Base-by-base conservation (phyloP, 2,888 invertebrate species). In the Geophilus truncorum region DNA sequence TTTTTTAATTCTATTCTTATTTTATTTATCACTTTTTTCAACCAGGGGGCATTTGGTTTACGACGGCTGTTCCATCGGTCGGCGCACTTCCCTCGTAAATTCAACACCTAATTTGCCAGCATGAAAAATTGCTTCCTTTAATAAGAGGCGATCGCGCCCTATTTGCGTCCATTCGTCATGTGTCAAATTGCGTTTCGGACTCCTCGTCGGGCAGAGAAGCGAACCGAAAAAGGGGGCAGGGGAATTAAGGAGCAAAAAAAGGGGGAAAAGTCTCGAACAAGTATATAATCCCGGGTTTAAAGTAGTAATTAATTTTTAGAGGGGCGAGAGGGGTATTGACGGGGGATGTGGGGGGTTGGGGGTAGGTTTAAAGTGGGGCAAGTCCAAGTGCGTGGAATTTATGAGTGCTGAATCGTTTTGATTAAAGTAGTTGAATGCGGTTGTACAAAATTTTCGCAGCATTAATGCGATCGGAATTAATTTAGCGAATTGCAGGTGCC, bases 381-480 rank as follows among this genome's bases (percentile, higher is more conserved):
- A 45, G 45, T 45, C n/a, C 12, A n/a, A 45, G 45, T 45, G 5
- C 18, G 18, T 6, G 0, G 51, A 51, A 51, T 51, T 51, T 51
- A 51, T 9, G 51, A 18, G 10, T 40, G 40, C 40, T n/a, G 57
- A 62, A 62, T 62, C 18, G 57, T 62, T 70, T 70, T 70, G 70
- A 70, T 70, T 70, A 70, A 70, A 12, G 70, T n/a, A 28, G 70
- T 70, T 25, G 70, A 28, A 70, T 70, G 70, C 70, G 70, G 28
- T 70, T 12, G 70, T 23, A 25, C 25, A 1, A 70, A 70, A 70
- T 70, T 70, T 70, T 70, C 70, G 70, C 70, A 70, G 70, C 51
- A 18, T 70, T 70, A 70, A 70, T 70, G 70, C 70, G 70, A 70
- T 70, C 70, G 70, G 70, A 70, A 70, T 70, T 70, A 70, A 70